Conservation (phyloP, 2,888 invertebrate species). For the Pyrrhia umbra region DNA sequence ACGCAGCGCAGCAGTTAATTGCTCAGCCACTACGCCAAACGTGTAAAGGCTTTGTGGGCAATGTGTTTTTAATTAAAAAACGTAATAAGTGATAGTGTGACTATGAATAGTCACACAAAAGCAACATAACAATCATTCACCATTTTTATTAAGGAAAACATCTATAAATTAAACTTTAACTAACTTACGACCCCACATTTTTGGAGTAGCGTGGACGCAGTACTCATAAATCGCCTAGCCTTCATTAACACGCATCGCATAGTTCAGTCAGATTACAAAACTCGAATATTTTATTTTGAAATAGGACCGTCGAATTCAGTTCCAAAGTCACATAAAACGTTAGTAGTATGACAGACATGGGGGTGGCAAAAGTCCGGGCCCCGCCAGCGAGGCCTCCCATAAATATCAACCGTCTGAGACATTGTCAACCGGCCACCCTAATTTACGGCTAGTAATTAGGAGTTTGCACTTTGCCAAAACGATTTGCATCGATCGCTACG, state of each 20-base stretch:
- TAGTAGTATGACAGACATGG: conserved; percentile 77
- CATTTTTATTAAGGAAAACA: conserved; percentile 33
- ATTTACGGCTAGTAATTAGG: conserved; percentile 90
- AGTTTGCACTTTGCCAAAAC: conserved; percentile 90
- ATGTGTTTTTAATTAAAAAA: too few relatives aligned
- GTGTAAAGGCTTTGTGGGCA: too few relatives aligned
- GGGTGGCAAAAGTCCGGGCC: conserved; percentile 78
- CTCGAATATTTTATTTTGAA: conserved; percentile 58
- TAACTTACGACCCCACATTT: conserved; percentile 24
- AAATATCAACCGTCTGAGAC: conserved; percentile 89
- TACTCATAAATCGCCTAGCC: conserved; percentile 34
- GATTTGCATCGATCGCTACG: conserved; percentile 87
- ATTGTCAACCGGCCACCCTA: conserved; percentile 90
- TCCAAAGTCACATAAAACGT: conserved; percentile 70
- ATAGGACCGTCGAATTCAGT: conserved; percentile 62
- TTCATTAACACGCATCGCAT: conserved; percentile 50
- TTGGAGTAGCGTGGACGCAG: conserved; percentile 35
- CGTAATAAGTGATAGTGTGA: too few relatives aligned
- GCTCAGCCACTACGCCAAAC: too few relatives aligned
- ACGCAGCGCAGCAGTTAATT: too few relatives aligned
- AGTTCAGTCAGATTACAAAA: conserved; percentile 55
- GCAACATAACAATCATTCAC: conserved; percentile 39
- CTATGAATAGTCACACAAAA: conserved; percentile 40
- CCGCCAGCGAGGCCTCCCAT: conserved; percentile 81
- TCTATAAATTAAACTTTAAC: conserved; percentile 25